Evolutionary conservation across 2,797 vertebrate genomes (phyloP).

Genomic region (Emydoidea blandingii): DNA sequence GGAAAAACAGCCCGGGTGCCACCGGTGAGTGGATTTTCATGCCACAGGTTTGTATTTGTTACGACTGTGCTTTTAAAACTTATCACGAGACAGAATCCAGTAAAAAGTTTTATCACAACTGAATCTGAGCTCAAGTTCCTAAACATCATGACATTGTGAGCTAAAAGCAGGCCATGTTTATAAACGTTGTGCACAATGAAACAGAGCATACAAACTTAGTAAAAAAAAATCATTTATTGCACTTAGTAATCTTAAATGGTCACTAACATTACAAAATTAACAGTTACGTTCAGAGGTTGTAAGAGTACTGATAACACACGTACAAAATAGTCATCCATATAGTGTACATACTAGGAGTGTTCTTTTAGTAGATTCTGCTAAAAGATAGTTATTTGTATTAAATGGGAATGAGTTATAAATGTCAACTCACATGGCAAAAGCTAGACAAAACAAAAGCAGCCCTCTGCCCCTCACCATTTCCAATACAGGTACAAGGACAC

Average conservation of each 20-base stretch:
- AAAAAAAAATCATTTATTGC: constrained; percentile 57
- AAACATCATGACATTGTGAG: not conserved
- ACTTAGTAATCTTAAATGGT: not conserved
- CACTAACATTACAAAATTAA: not conserved
- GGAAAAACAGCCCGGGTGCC: not conserved
- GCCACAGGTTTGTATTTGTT: not conserved
- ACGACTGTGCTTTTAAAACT: not conserved
- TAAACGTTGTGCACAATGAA: not conserved
- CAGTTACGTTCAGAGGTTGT: not conserved
- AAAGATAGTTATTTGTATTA: not conserved
- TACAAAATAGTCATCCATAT: not conserved
- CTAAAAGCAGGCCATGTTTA: not conserved
- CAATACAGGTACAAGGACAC: not conserved
- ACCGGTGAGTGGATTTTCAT: not conserved
- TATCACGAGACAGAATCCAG: not conserved
- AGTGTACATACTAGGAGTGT: not conserved
- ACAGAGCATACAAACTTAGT: rapidly evolving
- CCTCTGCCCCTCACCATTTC: not conserved
- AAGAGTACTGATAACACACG: not conserved
- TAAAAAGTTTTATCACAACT: not conserved
- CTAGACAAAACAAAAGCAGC: not conserved
- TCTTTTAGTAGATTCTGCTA: not conserved
- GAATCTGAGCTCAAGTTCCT: not conserved
- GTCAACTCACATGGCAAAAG: not conserved
- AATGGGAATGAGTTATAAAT: not conserved